These are phyloP conservation scores for Aphidoletes aphidimyza DNA, from an alignment of 2,888 invertebrate species.

Conservation along the genomic window DNA sequence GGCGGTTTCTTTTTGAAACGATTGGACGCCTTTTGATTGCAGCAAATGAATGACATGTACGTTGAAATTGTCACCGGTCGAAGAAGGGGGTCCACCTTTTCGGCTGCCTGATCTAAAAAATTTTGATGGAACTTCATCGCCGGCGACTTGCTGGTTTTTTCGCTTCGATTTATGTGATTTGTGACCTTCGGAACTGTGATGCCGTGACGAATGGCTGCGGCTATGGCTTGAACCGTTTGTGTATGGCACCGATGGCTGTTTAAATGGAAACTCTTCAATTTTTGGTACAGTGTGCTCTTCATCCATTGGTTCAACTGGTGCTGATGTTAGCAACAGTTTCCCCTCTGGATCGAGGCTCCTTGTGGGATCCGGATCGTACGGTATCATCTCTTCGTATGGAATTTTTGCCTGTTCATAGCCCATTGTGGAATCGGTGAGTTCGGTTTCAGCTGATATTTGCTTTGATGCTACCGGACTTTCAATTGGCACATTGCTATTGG, in stretches of 20 bases:
- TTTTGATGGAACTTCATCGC: slow-evolving; percentile 47
- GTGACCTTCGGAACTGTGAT: slow-evolving; percentile 15
- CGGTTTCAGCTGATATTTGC: not conserved
- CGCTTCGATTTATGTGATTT: slow-evolving; percentile 50
- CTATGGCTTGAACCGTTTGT: slow-evolving; percentile 19
- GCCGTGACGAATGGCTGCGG: slow-evolving; percentile 23
- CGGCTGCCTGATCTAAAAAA: slow-evolving; percentile 15
- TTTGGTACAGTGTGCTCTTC: not conserved
- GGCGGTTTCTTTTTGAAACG: not conserved
- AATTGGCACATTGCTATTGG: not conserved
- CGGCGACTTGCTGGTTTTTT: slow-evolving; percentile 53
- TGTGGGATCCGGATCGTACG: not conserved
- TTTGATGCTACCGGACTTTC: not conserved
- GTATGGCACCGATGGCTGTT: not conserved
- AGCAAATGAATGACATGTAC: not conserved
- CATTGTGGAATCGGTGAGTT: not conserved
- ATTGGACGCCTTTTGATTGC: not conserved
- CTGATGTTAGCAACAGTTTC: slow-evolving; percentile 3
- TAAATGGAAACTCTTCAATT: slow-evolving; percentile 47
- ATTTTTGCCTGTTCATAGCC: slow-evolving; percentile 13
- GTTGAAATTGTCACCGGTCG: slow-evolving; percentile 40
- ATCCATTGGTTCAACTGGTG: slow-evolving; percentile 6
- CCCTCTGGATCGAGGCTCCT: slow-evolving; percentile 5
- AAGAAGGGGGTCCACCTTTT: slow-evolving; percentile 47
- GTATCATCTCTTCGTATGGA: not conserved